Percentiles rank a stretch among this genome's conserved stretches.
Conservation (phyloP, 2,113 vertebrate genomes). For the Sapayoa aenigma region DNA sequence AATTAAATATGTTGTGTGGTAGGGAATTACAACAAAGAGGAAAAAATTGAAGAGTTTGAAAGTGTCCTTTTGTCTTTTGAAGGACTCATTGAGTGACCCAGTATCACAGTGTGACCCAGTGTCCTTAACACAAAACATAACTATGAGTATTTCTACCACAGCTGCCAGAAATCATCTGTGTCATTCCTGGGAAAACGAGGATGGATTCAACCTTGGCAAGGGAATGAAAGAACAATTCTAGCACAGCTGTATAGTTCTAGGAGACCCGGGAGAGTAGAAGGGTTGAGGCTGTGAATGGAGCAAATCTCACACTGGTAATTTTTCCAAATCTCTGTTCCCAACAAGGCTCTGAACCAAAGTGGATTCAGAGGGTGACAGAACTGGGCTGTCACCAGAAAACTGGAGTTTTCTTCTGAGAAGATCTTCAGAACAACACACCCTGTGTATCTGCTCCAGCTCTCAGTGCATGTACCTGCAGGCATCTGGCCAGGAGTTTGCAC, state of each 20-base stretch:
- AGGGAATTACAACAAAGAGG: background rate
- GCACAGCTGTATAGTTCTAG: background rate
- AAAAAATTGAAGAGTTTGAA: background rate
- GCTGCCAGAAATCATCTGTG: background rate
- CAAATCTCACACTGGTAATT: background rate
- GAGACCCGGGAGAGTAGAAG: background rate
- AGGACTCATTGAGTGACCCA: background rate
- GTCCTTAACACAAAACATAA: background rate
- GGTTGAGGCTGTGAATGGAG: background rate
- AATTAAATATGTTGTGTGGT: background rate
- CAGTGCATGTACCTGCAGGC: background rate
- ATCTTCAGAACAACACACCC: background rate
- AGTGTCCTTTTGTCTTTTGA: background rate
- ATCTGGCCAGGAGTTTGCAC: background rate
- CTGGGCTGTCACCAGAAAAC: too few species aligned
- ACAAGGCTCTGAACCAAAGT: background rate
- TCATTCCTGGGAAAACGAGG: background rate
- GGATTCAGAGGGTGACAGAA: background rate
- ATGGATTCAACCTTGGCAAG: background rate
- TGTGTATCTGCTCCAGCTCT: too few species aligned
- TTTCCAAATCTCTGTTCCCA: background rate
- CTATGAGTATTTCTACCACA: too few species aligned
- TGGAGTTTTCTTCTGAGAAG: background rate
- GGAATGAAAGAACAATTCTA: background rate
- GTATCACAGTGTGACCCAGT: too few species aligned